Conservation (phyloP, 2,888 invertebrate species). For the Diplolepis rosae region DNA sequence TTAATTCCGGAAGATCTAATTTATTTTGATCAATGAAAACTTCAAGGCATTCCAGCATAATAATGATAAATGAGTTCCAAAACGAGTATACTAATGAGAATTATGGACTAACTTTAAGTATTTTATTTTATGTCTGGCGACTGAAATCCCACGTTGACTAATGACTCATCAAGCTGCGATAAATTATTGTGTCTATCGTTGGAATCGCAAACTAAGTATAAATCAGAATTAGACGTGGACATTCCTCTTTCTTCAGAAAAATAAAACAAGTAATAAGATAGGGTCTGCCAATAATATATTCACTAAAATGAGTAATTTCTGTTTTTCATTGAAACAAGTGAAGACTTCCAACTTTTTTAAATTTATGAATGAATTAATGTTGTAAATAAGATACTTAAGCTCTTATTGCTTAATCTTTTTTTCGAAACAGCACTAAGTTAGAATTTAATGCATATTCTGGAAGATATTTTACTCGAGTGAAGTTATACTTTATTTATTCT, state of each 20-base stretch:
- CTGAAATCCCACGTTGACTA: constrained; percentile 17
- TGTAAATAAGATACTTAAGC: background rate
- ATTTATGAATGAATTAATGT: background rate
- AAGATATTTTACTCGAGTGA: background rate
- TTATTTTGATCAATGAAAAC: constrained; percentile 15
- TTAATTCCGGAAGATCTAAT: constrained; percentile 19
- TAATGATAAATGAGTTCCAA: constrained; percentile 18
- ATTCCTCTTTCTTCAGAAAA: background rate
- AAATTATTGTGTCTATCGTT: background rate
- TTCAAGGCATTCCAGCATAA: constrained; percentile 8
- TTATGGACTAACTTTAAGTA: constrained; percentile 7
- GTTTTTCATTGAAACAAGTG: background rate
- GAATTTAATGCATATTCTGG: background rate
- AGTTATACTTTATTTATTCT: background rate
- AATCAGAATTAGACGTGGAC: background rate
- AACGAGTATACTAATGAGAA: constrained; percentile 17
- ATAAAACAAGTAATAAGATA: background rate
- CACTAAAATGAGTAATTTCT: background rate
- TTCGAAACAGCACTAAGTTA: background rate
- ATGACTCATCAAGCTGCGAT: constrained; percentile 15
- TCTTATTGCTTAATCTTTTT: background rate
- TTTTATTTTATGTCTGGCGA: constrained; percentile 18
- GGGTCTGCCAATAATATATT: background rate
- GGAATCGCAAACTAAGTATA: background rate
- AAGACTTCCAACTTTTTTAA: background rate